Base-by-base conservation (phyloP, 2,888 invertebrate genomes). In the Pseudococcus jackbeardsleyi region DNA sequence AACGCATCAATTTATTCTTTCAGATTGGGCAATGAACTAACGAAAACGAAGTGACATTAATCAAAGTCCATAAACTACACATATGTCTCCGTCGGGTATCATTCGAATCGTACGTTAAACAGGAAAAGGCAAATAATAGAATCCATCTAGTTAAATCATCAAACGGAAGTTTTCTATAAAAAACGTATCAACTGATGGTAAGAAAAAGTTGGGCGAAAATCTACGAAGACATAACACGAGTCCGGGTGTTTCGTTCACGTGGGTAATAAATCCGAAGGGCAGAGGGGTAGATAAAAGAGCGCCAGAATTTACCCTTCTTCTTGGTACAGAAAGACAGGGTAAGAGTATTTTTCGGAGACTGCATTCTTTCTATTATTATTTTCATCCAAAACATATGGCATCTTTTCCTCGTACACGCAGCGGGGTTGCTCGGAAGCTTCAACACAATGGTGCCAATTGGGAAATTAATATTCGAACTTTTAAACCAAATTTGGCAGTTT, bases 121-220 rank as follows among this genome's bases (percentile, higher is more conserved):
- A 86, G 86, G 86, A 86, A 86, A 86, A 86, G 64, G 72, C 86
- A 86, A 86, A 86, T 86, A 86, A 86, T 64, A 64, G 42, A 19
- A 86, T 86, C 72, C 72, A 86, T 64, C 48, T 86, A 64, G 86
- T 86, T 86, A 86, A 86, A 59, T 72, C 42, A 42, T 42, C 42
- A 33, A 86, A 72, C 86, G 86, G 86, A 86, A 86, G 86, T 72
- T 72, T 86, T 42, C 79, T 39, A 79, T 79, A 79, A 79, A 79
- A 79, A 79, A 39, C 79, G 79, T 42, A 72, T 72, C 68, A 59
- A 72, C 72, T 15, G 33, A 39, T 33, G 26, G 26, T 11, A 72
- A 72, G 33, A 79, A 79, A 79, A 42, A 42, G 42, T 79, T 19
- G 79, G 79, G 42, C 9, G 42, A 79, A 79, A 79, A 79, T 33